These are phyloP conservation scores for Haemorhous mexicanus DNA, from an alignment of 2,113 vertebrate species.

Conservation along the genomic window DNA sequence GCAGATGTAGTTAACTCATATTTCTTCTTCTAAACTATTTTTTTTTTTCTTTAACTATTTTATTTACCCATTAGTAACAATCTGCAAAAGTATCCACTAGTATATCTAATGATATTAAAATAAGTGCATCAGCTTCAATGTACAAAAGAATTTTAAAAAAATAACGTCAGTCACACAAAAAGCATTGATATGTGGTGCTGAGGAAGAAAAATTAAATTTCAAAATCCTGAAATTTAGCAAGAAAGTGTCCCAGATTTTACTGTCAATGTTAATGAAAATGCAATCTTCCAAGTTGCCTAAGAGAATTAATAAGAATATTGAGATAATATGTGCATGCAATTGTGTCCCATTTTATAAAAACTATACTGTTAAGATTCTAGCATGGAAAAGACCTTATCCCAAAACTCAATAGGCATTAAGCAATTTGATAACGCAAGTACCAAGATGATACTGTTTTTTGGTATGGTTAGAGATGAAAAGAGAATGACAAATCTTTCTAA, in stretches of 20 bases:
- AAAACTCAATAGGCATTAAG: not conserved
- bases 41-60: not conserved
- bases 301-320: conserved; percentile 8
- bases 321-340: not conserved
- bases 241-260: not conserved
- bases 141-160: not conserved
- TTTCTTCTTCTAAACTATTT: not conserved
- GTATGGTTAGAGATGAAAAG: not conserved
- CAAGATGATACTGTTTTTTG: not conserved
- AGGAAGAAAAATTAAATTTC: not conserved
- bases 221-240: not conserved
- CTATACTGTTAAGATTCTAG: not conserved
- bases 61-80: not conserved
- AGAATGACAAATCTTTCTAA: conserved; percentile 32
- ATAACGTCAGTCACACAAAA: not conserved
- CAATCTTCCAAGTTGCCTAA: not conserved
- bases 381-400: not conserved
- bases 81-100: not conserved
- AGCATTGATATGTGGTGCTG: not conserved
- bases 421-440: not conserved
- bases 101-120: not conserved
- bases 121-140: not conserved
- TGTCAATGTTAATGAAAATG: not conserved
- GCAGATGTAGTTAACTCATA: not conserved
- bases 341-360: not conserved